Percentiles rank a stretch among this genome's conserved stretches.
Conservation (phyloP, 2,797 vertebrate genomes). For the Takifugu ocellatus region DNA sequence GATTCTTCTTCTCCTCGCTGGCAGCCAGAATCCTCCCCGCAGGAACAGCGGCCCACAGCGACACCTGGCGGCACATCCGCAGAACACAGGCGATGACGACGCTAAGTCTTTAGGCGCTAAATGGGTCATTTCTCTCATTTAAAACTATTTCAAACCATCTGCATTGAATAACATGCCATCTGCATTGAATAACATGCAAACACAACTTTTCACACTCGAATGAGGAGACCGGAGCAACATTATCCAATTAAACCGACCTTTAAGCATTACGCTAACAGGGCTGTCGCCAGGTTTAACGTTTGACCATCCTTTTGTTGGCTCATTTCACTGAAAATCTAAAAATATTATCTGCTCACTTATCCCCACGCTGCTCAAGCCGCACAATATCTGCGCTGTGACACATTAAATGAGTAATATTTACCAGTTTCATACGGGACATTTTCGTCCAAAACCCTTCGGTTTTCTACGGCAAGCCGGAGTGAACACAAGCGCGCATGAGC, state of each 20-base stretch:
- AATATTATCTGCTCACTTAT: too few species aligned
- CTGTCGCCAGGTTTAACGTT: too few species aligned
- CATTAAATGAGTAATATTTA: slow-evolving; percentile 7
- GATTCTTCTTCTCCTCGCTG: slow-evolving; percentile 70
- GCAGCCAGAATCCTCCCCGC: slow-evolving; percentile 77
- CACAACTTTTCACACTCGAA: not conserved
- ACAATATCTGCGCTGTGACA: rapidly evolving
- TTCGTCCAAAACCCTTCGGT: not conserved
- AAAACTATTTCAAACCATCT: rapidly evolving
- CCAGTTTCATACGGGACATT: slow-evolving; percentile 58
- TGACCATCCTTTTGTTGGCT: too few species aligned
- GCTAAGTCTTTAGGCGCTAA: not conserved
- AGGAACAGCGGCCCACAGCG: slow-evolving; percentile 72
- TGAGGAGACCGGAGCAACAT: rapidly evolving
- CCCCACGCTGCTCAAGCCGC: not conserved
- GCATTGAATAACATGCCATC: rapidly evolving
- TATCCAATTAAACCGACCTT: not conserved
- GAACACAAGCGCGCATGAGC: slow-evolving; percentile 6
- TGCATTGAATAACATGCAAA: rapidly evolving
- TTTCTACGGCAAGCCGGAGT: slow-evolving; percentile 50
- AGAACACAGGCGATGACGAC: not conserved
- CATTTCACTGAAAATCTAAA: too few species aligned
- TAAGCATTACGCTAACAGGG: slow-evolving; percentile 34
- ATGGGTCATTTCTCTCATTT: rapidly evolving
- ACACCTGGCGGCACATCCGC: slow-evolving; percentile 68